These are phyloP conservation scores for Drosophila miranda DNA, from an alignment of 1,140 invertebrate genomes.

Conservation along the genomic window DNA sequence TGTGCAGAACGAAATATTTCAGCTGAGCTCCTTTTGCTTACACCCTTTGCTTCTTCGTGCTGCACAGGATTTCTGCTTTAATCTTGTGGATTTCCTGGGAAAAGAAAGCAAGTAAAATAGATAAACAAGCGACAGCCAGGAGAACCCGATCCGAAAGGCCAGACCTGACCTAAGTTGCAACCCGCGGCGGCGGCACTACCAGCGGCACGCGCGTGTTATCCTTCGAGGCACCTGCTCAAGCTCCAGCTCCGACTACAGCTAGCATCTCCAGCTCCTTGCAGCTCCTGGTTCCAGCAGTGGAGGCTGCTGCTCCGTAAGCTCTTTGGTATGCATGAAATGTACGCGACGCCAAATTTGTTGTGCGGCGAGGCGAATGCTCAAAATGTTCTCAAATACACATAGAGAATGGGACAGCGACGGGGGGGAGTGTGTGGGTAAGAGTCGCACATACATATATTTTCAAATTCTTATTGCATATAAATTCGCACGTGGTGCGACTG, in stretches of 20 bases:
- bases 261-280: slow-evolving; percentile 7
- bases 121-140: slow-evolving; percentile 68
- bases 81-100: slow-evolving; percentile 72
- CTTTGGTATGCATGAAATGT: slow-evolving; percentile 81
- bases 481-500: slow-evolving; percentile 79
- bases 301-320: slow-evolving; percentile 33
- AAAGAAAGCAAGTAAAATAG: slow-evolving; percentile 66
- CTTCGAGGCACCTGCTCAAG: slow-evolving; percentile 71
- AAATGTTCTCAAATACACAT: slow-evolving; percentile 58
- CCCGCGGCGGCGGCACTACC: slow-evolving; percentile 5
- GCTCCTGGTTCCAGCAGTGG: slow-evolving; percentile 2
- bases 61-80: slow-evolving; percentile 60
- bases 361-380: slow-evolving; percentile 79
- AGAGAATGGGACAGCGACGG: slow-evolving; percentile 5
- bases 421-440: neutral
- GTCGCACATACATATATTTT: slow-evolving; percentile 72
- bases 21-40: slow-evolving; percentile 61
- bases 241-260: slow-evolving; percentile 1
- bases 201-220: slow-evolving; percentile 68
- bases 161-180: slow-evolving; percentile 45
- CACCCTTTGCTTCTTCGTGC: neutral
- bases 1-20: slow-evolving; percentile 78
- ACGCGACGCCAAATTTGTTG: slow-evolving; percentile 79
- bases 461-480: slow-evolving; percentile 81
- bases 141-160: slow-evolving; percentile 21